Conservation (phyloP, 2,113 vertebrate genomes). For the Megaceryle torquata region DNA sequence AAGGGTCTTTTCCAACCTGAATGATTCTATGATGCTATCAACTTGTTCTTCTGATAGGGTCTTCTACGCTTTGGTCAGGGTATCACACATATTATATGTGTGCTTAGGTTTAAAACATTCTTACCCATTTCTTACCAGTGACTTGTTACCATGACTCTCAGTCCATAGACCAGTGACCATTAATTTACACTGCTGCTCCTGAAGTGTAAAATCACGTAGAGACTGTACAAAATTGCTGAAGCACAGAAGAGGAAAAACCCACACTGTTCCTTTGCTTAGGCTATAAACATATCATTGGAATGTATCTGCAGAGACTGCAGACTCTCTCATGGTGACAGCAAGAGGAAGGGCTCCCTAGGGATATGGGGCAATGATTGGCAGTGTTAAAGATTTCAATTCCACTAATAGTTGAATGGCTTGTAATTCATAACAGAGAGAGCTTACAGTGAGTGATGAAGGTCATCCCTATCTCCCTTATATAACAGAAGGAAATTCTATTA, state of each 20-base stretch:
- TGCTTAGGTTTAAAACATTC: background rate
- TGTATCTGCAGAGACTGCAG: background rate
- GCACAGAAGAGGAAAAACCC: background rate
- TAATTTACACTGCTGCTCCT: background rate
- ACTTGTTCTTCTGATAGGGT: background rate
- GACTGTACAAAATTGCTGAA: background rate
- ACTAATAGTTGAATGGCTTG: constrained; percentile 35
- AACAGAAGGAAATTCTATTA: constrained; percentile 50
- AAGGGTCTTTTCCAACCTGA: too few relatives aligned
- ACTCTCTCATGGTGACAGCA: background rate
- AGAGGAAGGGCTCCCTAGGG: background rate
- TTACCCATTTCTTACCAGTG: background rate
- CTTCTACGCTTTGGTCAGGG: background rate
- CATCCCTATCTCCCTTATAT: constrained; percentile 14
- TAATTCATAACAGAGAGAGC: constrained; percentile 45
- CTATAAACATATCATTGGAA: background rate
- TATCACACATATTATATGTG: background rate
- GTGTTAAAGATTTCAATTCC: constrained; percentile 50
- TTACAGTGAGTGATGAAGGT: constrained; percentile 60
- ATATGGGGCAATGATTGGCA: background rate
- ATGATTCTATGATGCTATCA: too few relatives aligned
- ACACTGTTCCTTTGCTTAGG: background rate
- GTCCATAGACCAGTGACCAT: background rate
- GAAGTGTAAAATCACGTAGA: background rate
- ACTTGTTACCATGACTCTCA: background rate